Evolutionary conservation across 2,888 invertebrate genomes (phyloP).

Genomic region (Oscheius sp.): DNA sequence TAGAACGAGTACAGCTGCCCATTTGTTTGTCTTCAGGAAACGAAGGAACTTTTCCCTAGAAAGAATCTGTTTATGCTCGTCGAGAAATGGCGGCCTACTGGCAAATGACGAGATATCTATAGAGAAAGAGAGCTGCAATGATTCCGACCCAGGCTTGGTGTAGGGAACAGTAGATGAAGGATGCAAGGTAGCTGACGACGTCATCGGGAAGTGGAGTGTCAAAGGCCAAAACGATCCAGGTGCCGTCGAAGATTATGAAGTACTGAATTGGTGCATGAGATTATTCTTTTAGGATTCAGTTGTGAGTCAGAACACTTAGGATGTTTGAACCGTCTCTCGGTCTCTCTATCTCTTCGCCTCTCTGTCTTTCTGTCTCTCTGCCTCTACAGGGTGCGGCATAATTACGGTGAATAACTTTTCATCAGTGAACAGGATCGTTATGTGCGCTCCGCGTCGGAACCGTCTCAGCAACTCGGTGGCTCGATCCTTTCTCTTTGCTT

Average conservation of each 20-base stretch:
- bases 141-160: constrained; percentile 1
- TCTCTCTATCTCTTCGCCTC: no score
- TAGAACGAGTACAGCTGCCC: not conserved
- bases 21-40: not conserved
- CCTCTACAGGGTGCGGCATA: no score
- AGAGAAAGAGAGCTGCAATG: not conserved
- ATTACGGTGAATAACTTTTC: no score
- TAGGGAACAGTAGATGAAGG: not conserved
- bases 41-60: not conserved
- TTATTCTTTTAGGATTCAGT: no score
- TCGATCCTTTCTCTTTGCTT: no score
- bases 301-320: no score
- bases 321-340: no score
- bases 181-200: not conserved
- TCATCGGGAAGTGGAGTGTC: not conserved
- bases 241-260: not conserved
- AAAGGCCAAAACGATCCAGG: not conserved
- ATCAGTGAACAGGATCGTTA: no score
- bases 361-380: no score
- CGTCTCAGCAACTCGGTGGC: no score
- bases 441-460: no score
- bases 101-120: constrained; percentile 2
- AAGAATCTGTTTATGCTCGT: not conserved
- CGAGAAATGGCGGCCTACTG: not conserved
- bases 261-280: not conserved